phyloP scores from a whole-genome alignment of 2,888 invertebrate species.

The Notodonta ziczac region DNA sequence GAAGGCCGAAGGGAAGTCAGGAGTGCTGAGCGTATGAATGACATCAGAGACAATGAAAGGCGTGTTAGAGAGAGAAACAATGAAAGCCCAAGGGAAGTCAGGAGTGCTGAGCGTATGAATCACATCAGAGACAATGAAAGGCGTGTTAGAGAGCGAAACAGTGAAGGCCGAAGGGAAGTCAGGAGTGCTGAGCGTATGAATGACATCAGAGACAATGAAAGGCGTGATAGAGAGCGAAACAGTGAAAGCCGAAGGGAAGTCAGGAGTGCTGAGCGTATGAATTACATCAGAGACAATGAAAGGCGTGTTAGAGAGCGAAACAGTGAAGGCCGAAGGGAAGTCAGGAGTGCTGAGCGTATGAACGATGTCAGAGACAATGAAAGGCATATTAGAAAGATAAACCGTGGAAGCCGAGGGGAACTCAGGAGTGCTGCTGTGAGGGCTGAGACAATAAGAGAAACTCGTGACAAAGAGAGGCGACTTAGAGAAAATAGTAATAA shows the following conservation, averaged over 20 bases:
- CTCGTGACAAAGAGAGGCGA: background rate
- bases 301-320: background rate
- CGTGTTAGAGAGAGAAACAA: background rate
- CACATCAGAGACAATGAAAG: background rate
- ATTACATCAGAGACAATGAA: background rate
- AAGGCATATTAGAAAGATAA: constrained; percentile 4
- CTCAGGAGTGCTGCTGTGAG: constrained; percentile 7
- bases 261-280: constrained; percentile 5
- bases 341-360: background rate
- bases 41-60: background rate
- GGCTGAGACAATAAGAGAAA: constrained; percentile 3
- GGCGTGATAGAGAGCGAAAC: background rate
- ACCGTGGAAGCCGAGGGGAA: background rate
- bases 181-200: background rate
- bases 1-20: constrained; percentile 5
- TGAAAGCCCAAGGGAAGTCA: background rate
- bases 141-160: background rate
- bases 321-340: background rate
- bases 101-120: background rate
- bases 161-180: no score
- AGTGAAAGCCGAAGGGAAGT: constrained; percentile 2
- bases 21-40: constrained; percentile 1
- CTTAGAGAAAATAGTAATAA: background rate
- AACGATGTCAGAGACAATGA: background rate
- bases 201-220: constrained; percentile 5